Evolutionary conservation across 2,888 invertebrate species (phyloP).

Genomic region (Branchellion lobata): DNA sequence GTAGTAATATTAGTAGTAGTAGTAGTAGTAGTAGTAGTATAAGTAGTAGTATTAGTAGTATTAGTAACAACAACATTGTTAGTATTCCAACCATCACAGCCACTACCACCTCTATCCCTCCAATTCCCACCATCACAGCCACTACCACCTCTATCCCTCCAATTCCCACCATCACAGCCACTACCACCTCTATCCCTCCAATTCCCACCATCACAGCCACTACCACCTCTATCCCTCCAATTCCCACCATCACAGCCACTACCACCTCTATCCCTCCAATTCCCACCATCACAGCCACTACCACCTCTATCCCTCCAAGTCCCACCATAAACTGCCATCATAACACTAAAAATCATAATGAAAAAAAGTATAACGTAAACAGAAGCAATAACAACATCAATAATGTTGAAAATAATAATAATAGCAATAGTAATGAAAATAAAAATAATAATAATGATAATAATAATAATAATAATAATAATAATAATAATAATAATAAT

Average conservation of each 20-base stretch:
- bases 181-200: slow-evolving; percentile 10
- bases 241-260: slow-evolving; percentile 1
- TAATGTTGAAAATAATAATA: not conserved
- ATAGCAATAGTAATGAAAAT: not conserved
- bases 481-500: not conserved
- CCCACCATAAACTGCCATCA: slow-evolving; percentile 5
- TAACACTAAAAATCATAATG: slow-evolving; percentile 7
- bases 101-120: no score
- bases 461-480: not conserved
- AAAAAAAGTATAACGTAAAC: not conserved
- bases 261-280: not conserved
- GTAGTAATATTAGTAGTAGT: not conserved
- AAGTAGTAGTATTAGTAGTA: no score
- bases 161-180: slow-evolving; percentile 12
- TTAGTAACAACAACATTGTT: no score
- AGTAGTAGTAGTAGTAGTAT: not conserved
- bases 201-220: slow-evolving; percentile 16
- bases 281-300: slow-evolving; percentile 23
- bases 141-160: slow-evolving; percentile 15
- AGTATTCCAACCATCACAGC: no score
- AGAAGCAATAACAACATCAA: not conserved
- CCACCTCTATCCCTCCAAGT: slow-evolving; percentile 15
- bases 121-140: no score
- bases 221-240: slow-evolving; percentile 20
- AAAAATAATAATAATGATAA: not conserved